phyloP scores from a whole-genome alignment of 2,888 invertebrate genomes.

The Andrena flavipes region DNA sequence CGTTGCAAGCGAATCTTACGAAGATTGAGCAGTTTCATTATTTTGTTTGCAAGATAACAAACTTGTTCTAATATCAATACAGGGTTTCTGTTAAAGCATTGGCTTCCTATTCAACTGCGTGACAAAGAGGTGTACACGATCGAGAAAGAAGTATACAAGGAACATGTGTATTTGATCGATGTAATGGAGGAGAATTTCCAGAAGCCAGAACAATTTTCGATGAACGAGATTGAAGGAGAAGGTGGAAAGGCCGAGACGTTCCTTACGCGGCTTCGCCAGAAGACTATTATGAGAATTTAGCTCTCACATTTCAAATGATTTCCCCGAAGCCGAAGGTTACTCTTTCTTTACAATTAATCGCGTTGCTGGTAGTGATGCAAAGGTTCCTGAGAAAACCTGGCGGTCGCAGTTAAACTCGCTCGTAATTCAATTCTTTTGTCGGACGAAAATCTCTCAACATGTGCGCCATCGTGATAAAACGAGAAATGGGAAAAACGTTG shows the following conservation, averaged over 20 bases:
- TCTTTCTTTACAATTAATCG: slow-evolving; percentile 34
- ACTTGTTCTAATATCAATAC: too few relatives aligned
- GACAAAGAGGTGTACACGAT: too few relatives aligned
- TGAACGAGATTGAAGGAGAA: slow-evolving; percentile 13
- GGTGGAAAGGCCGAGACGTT: not conserved
- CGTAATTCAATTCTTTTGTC: not conserved
- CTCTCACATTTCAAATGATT: slow-evolving; percentile 15
- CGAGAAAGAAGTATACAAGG: too few relatives aligned
- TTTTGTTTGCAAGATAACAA: too few relatives aligned
- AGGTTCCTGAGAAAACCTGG: slow-evolving; percentile 8
- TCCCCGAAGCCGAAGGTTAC: slow-evolving; percentile 14
- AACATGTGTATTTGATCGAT: too few relatives aligned
- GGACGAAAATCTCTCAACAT: too few relatives aligned
- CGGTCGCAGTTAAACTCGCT: not conserved
- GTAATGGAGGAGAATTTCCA: not conserved
- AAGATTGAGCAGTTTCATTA: too few relatives aligned
- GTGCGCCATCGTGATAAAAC: not conserved
- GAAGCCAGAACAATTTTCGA: slow-evolving; percentile 10
- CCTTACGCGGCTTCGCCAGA: slow-evolving; percentile 37
- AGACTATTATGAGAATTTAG: slow-evolving; percentile 44
- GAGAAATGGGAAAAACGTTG: not conserved
- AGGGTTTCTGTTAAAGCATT: too few relatives aligned
- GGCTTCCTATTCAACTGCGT: too few relatives aligned
- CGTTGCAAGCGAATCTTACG: too few relatives aligned
- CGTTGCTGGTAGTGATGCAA: not conserved